These are phyloP conservation scores for Heliopora coerulea DNA, from an alignment of 92 coral and sea anemone species.

Conservation along the genomic window DNA sequence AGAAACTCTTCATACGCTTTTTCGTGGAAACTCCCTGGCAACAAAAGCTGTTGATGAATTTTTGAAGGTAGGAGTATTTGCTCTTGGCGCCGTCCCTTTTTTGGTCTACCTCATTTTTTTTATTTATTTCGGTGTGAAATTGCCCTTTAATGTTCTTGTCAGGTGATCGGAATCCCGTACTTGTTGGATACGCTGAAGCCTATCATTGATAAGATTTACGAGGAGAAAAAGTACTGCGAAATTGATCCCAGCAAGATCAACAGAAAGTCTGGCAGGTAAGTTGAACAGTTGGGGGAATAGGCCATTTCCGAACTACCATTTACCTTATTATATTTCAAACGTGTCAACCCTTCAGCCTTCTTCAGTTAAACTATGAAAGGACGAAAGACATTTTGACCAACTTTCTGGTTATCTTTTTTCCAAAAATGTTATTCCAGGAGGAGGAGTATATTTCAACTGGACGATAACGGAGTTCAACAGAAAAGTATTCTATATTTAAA, in stretches of 20 bases:
- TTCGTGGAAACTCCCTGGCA: constrained; percentile 91
- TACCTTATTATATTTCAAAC: too few relatives aligned
- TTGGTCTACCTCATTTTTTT: too few relatives aligned
- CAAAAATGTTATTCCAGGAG: constrained; percentile 48
- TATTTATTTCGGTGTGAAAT: too few relatives aligned
- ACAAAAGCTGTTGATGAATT: constrained; percentile 89
- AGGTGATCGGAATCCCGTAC: constrained; percentile 95
- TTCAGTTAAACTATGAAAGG: too few relatives aligned
- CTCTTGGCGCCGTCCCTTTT: too few relatives aligned
- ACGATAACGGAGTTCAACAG: constrained; percentile 62
- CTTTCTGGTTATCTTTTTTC: neutral
- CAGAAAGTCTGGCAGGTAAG: constrained; percentile 12
- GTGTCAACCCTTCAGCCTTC: too few relatives aligned
- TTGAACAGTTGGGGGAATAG: too few relatives aligned
- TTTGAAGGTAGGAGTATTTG: constrained; percentile 64
- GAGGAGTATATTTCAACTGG: constrained; percentile 65
- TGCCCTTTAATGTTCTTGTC: too few relatives aligned
- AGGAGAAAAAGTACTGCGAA: constrained; percentile 83
- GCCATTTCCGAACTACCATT: too few relatives aligned
- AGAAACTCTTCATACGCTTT: constrained; percentile 76
- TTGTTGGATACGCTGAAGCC: constrained; percentile 76
- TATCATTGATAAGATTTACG: constrained; percentile 85
- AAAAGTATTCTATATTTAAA: constrained; percentile 64
- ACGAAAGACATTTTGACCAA: too few relatives aligned
- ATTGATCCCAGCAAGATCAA: constrained; percentile 78